Evolutionary conservation across 37 sponge, comb jelly and placozoan genomes (phyloP).

Genomic region (Bolinopsis microptera): DNA sequence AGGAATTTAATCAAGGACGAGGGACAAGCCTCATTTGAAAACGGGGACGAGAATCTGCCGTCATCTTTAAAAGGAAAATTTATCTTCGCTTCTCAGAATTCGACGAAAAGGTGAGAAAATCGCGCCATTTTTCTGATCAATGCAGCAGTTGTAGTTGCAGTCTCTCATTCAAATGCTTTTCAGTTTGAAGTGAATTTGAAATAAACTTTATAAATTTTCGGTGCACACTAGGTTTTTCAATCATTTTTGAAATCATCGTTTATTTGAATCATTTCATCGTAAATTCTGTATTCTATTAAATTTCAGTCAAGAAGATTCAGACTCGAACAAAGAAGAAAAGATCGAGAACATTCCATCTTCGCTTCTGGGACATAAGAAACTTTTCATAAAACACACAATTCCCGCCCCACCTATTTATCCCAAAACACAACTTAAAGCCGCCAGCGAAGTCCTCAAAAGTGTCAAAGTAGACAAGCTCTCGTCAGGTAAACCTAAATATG

Average conservation of each 20-base stretch:
- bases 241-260: too few relatives aligned
- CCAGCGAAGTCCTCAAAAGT: constrained; percentile 5
- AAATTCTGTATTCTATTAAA: too few relatives aligned
- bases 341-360: background rate
- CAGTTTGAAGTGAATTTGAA: too few relatives aligned
- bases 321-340: constrained; percentile 11
- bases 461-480: constrained; percentile 62
- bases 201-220: too few relatives aligned
- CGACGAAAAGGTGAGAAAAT: background rate
- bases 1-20: background rate
- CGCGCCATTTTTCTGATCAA: too few relatives aligned
- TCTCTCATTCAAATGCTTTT: too few relatives aligned
- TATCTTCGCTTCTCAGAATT: background rate
- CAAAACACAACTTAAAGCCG: constrained; percentile 30
- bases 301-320: constrained; percentile 25
- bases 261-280: too few relatives aligned
- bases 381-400: constrained; percentile 33
- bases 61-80: constrained; percentile 29
- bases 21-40: background rate
- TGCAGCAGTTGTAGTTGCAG: too few relatives aligned
- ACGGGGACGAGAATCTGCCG: background rate
- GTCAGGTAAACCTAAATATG: constrained; percentile 41
- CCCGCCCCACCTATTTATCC: constrained; percentile 54
- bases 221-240: too few relatives aligned
- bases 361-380: constrained; percentile 32